Percentiles rank a stretch among this genome's conserved stretches.
phyloP scores from a whole-genome alignment of 1,140 invertebrate genomes.

The Aphaenogaster floridana region DNA sequence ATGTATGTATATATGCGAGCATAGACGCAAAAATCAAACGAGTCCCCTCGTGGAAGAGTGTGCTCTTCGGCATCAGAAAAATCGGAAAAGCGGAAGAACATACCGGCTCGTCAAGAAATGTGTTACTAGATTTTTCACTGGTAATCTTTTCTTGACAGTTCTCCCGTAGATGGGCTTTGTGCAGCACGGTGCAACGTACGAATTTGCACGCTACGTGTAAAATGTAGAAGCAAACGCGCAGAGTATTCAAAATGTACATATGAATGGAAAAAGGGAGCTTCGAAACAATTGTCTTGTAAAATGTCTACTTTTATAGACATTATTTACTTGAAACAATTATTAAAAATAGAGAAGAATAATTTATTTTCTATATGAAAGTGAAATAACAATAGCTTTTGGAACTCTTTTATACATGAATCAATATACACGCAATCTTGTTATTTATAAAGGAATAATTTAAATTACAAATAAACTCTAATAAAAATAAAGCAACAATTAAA shows the following conservation, averaged over 20 bases:
- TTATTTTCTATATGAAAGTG: not conserved
- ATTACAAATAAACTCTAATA: not conserved
- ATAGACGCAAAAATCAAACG: constrained; percentile 11
- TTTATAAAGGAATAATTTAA: not conserved
- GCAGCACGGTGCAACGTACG: not conserved
- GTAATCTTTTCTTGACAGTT: constrained; percentile 5
- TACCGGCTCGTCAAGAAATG: not conserved
- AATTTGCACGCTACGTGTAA: not conserved
- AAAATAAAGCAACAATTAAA: not conserved
- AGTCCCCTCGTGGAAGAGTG: not conserved
- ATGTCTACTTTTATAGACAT: not conserved
- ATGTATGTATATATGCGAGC: not conserved
- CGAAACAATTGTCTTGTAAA: not conserved
- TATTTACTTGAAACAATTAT: not conserved
- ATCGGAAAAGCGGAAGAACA: not conserved
- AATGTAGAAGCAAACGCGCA: not conserved
- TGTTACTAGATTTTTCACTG: constrained; percentile 56
- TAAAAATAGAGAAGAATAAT: constrained; percentile 1
- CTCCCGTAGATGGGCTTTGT: not conserved
- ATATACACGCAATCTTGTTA: not conserved
- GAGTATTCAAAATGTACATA: not conserved
- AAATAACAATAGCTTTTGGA: not conserved
- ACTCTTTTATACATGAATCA: not conserved
- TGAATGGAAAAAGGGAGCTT: not conserved
- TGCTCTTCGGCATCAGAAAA: not conserved